phyloP scores from a whole-genome alignment of 2,113 vertebrate species.

The Scomber colias region DNA sequence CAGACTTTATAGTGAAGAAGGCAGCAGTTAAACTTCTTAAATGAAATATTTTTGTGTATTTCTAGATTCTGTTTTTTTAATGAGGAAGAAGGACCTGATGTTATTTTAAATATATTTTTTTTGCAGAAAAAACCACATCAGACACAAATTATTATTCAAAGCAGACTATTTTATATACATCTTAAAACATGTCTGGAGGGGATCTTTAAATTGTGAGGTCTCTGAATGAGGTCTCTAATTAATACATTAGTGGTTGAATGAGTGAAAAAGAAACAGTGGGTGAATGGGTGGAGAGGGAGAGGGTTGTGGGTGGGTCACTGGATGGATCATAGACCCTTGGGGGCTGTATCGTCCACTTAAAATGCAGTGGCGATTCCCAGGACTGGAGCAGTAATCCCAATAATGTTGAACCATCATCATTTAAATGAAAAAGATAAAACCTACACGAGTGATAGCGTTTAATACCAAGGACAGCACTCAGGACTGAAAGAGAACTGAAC shows the following conservation, averaged over 20 bases:
- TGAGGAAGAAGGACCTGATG: no score
- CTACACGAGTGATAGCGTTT: neutral
- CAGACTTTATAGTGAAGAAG: no score
- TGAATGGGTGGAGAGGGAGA: slow-evolving; percentile 29
- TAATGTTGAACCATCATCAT: neutral
- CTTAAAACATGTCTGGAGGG: no score
- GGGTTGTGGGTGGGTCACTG: slow-evolving; percentile 10
- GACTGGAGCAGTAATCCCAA: neutral
- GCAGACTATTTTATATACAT: no score
- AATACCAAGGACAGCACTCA: neutral
- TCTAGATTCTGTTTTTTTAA: no score
- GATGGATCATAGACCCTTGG: slow-evolving; percentile 24
- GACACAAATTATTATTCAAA: no score
- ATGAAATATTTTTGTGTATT: no score
- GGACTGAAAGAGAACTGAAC: neutral
- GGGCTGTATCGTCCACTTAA: neutral
- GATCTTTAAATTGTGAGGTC: neutral
- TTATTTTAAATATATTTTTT: no score
- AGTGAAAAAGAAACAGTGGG: slow-evolving; percentile 33
- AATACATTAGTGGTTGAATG: slow-evolving; percentile 8
- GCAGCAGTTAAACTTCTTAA: no score
- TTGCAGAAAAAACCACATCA: no score
- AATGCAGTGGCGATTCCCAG: neutral
- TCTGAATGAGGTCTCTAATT: slow-evolving; percentile 13
- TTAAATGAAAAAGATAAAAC: neutral